Conservation (phyloP, 2,888 invertebrate genomes). For the Napeogenes inachia region DNA sequence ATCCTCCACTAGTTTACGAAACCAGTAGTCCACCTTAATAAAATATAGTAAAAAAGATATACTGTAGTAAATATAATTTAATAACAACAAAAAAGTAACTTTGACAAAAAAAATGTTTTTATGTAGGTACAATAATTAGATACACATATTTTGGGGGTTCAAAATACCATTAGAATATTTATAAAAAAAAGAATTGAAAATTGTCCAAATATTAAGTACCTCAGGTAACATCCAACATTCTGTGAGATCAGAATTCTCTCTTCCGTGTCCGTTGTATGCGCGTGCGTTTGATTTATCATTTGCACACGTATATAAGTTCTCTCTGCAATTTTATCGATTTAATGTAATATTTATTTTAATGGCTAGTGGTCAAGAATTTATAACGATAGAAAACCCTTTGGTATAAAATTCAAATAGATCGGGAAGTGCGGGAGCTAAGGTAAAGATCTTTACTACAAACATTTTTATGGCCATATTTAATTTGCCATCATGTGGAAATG, state of each 20-base stretch:
- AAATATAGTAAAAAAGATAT: neutral
- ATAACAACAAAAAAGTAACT: too few relatives aligned
- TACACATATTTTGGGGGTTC: too few relatives aligned
- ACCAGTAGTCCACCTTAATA: conserved; percentile 69
- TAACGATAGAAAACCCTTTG: too few relatives aligned
- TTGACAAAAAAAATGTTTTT: too few relatives aligned
- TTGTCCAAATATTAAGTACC: conserved; percentile 41
- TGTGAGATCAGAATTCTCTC: conserved; percentile 66
- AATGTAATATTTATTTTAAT: too few relatives aligned
- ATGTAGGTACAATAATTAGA: too few relatives aligned
- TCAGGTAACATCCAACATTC: conserved; percentile 81
- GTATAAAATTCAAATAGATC: too few relatives aligned
- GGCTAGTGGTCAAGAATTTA: neutral
- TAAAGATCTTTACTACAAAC: too few relatives aligned
- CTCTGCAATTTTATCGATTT: conserved; percentile 45
- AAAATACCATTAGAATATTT: neutral
- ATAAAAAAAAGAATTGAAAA: neutral
- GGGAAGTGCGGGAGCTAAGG: too few relatives aligned
- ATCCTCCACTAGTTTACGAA: conserved; percentile 65
- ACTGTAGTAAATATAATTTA: too few relatives aligned
- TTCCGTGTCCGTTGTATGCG: conserved; percentile 56
- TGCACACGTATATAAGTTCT: conserved; percentile 62
- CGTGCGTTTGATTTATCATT: conserved; percentile 56
- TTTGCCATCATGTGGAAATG: too few relatives aligned
- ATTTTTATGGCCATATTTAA: too few relatives aligned